These are phyloP conservation scores for Melanargia galathea DNA, from an alignment of 2,888 invertebrate genomes.

Conservation along the genomic window DNA sequence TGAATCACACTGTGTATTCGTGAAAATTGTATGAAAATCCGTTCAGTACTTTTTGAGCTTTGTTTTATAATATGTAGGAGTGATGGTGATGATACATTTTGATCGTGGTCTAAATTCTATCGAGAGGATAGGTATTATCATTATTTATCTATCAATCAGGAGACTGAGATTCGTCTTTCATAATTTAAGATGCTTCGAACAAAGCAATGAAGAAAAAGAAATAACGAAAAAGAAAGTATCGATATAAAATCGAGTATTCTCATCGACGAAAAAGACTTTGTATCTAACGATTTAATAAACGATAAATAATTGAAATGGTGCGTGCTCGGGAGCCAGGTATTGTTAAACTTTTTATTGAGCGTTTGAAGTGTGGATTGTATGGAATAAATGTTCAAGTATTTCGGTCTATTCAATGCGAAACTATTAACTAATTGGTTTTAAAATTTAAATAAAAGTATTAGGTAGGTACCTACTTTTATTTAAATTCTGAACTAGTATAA, in stretches of 20 bases:
- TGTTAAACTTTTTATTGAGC: neutral
- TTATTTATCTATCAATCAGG: no score
- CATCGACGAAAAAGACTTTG: neutral
- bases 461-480: neutral
- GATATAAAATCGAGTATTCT: neutral
- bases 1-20: no score
- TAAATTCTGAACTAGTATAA: no score
- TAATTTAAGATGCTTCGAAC: neutral
- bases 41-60: no score
- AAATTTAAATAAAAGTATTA: neutral
- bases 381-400: neutral
- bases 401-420: neutral
- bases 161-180: no score
- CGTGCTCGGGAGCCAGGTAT: neutral
- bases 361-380: slow-evolving; percentile 9
- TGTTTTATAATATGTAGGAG: no score
- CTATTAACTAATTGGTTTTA: neutral
- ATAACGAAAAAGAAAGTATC: neutral
- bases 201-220: neutral
- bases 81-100: no score
- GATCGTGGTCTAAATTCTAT: no score
- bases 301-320: neutral
- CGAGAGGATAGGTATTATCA: no score
- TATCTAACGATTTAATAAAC: slow-evolving; percentile 2
- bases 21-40: no score